phyloP scores from a whole-genome alignment of 2,113 vertebrate genomes.

The Anguilla japonica region DNA sequence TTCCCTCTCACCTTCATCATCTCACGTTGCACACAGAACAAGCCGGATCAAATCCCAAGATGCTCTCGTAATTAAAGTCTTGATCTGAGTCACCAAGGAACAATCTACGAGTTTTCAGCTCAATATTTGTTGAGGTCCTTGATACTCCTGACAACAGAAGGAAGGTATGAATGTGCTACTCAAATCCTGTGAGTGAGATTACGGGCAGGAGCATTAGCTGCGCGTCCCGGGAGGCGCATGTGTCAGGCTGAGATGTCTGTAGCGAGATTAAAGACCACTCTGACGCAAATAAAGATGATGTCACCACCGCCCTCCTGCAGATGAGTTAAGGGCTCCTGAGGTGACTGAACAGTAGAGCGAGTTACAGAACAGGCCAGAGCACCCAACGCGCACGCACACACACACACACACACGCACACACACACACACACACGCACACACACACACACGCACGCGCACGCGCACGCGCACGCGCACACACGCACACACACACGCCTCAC shows the following conservation, averaged over 20 bases:
- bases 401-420: background rate
- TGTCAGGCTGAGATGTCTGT: background rate
- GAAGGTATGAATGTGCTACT: background rate
- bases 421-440: background rate
- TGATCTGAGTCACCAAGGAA: background rate
- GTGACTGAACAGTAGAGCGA: background rate
- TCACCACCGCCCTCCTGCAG: background rate
- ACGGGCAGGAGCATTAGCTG: background rate
- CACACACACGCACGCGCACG: background rate
- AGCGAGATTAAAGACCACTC: background rate
- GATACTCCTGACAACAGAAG: background rate
- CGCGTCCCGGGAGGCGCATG: background rate
- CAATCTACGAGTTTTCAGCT: background rate
- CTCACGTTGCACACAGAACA: background rate
- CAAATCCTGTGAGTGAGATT: background rate
- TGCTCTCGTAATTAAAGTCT: background rate
- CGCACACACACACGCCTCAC: no score
- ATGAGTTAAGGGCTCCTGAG: background rate
- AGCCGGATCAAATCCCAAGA: background rate
- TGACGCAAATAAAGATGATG: constrained; percentile 4
- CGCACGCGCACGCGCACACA: background rate
- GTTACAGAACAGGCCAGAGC: background rate
- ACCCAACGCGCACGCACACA: no score
- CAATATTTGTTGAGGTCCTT: background rate
- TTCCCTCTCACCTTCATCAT: background rate